Conservation (phyloP, 1,140 invertebrate genomes). For the Samia ricini region DNA sequence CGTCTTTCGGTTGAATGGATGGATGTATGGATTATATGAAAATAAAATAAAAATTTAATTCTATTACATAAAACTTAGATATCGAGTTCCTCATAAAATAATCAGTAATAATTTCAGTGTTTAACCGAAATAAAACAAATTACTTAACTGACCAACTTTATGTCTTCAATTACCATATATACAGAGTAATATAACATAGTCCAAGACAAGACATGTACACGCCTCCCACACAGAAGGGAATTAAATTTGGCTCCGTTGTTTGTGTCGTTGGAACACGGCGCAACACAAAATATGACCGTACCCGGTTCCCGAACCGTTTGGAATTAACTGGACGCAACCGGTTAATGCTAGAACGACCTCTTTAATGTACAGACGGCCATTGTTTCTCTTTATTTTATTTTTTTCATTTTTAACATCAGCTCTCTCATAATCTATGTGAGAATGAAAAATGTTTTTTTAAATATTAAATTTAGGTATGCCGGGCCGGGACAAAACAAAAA, state of each 20-base stretch:
- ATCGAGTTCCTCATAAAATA: too few species aligned
- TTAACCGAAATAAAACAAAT: too few species aligned
- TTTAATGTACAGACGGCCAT: conserved; percentile 12
- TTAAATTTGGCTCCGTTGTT: conserved; percentile 11
- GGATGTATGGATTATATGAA: too few species aligned
- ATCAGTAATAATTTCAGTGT: too few species aligned
- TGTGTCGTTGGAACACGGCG: background rate
- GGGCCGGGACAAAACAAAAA: too few species aligned
- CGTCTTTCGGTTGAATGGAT: too few species aligned
- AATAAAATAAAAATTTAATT: too few species aligned
- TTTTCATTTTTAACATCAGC: background rate
- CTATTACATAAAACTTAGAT: too few species aligned
- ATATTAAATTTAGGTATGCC: too few species aligned
- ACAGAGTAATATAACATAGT: background rate
- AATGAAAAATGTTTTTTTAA: background rate
- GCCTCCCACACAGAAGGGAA: conserved; percentile 3
- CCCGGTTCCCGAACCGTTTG: conserved; percentile 21
- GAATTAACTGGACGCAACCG: conserved; percentile 27
- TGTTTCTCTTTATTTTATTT: too few species aligned
- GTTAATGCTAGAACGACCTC: conserved; percentile 13
- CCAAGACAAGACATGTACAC: background rate
- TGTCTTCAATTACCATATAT: conserved; percentile 1
- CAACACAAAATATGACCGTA: conserved; percentile 8
- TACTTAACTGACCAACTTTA: background rate
- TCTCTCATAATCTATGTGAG: background rate